Evolutionary conservation across 1,140 invertebrate species (phyloP).

Genomic region (Spodoptera litura): DNA sequence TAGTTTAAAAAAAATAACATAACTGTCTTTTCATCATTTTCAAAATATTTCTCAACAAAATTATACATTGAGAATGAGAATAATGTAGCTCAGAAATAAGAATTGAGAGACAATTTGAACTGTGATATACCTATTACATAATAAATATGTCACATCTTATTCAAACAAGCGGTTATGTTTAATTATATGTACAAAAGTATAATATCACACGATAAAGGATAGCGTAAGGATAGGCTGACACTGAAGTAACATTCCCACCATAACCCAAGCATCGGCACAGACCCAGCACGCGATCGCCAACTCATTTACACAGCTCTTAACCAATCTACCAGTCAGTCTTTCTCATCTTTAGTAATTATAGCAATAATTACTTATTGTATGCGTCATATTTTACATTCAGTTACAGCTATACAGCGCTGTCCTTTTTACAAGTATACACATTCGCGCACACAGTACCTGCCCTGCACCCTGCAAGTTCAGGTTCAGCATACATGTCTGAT

Average conservation of each 20-base stretch:
- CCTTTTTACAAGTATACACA: conserved; percentile 26
- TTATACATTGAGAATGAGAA: conserved; percentile 12
- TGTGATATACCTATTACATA: conserved; percentile 7
- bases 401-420: conserved; percentile 31
- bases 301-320: conserved; percentile 36
- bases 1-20: conserved; percentile 53
- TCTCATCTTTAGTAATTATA: conserved; percentile 7
- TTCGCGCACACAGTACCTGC: background rate
- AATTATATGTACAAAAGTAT: conserved; percentile 29
- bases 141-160: background rate
- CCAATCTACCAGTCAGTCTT: conserved; percentile 38
- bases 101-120: background rate
- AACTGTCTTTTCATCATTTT: conserved; percentile 54
- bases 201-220: conserved; percentile 38
- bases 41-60: conserved; percentile 20
- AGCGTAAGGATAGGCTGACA: conserved; percentile 38
- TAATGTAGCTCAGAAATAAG: background rate
- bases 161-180: conserved; percentile 2
- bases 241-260: conserved; percentile 4
- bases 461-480: background rate
- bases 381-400: conserved; percentile 16
- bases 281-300: background rate
- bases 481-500: background rate
- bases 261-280: conserved; percentile 13
- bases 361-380: background rate